phyloP scores from a whole-genome alignment of 2,797 vertebrate genomes.

The Delichon dasypus region DNA sequence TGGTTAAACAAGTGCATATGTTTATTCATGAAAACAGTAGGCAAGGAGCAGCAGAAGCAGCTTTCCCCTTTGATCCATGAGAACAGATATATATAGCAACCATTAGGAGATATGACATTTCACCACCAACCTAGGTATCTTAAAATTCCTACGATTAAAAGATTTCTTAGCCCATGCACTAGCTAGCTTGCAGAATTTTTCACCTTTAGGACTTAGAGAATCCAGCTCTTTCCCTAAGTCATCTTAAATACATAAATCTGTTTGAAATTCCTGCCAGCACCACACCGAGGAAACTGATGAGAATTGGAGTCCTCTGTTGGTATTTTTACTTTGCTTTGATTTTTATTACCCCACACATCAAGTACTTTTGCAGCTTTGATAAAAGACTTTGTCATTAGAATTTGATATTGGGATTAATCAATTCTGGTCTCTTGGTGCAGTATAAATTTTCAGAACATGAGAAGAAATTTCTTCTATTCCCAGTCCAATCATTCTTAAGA shows the following conservation, averaged over 20 bases:
- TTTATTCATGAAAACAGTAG: conserved; percentile 31
- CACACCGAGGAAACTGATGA: not conserved
- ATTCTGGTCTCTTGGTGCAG: not conserved
- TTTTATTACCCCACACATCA: conserved; percentile 2
- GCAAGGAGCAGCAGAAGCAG: conserved; percentile 28
- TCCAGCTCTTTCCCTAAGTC: not conserved
- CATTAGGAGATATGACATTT: conserved; percentile 24
- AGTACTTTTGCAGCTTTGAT: not conserved
- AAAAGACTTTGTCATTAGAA: not conserved
- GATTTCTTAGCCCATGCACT: not conserved
- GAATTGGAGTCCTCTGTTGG: not conserved
- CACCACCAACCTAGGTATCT: conserved; percentile 17
- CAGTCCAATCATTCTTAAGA: not conserved
- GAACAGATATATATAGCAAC: conserved; percentile 1
- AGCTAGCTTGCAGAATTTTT: not conserved
- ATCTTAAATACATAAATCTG: not conserved
- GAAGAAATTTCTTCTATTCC: conserved; percentile 37
- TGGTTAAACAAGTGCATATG: not conserved
- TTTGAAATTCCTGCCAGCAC: not conserved
- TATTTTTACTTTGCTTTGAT: conserved; percentile 24
- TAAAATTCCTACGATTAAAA: conserved; percentile 18
- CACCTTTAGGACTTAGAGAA: not conserved
- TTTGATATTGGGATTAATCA: not conserved
- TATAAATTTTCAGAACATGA: conserved; percentile 5
- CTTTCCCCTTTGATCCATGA: conserved; percentile 32